Base-by-base conservation (phyloP, 1,140 invertebrate species). In the Diachasma alloeum region DNA sequence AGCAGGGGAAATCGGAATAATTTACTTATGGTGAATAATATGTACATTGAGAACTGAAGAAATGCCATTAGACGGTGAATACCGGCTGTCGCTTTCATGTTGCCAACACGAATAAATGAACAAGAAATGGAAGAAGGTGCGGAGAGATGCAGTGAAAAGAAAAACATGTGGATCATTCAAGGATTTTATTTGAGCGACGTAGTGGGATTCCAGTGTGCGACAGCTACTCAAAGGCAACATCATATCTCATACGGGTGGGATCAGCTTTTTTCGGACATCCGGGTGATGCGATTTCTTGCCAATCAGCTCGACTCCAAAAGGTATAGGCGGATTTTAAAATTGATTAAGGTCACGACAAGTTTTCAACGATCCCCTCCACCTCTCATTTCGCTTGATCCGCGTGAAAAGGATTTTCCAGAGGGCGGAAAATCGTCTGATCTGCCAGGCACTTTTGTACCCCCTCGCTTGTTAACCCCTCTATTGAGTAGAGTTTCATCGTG, bases 121-220 rank as follows among this genome's bases (percentile, higher is more conserved):
- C 10, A 24, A 63, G 11, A 63, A 63, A 24, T 63, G 22, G 24
- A 63, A 24, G 11, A 63, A 63, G 24, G 22, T 22, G 56, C 17
- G 24, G 24, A 4, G 22, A 63, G 10, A 63, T 8, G 22, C 19
- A 24, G 24, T 63, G 24, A 24, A 63, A 8, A 72, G 3, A 72
- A 53, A 48, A 1, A 74, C 59, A 74, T 39, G 37, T 74, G 36
- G 59, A 74, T 67, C 73, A 74, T 74, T 74, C 59, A 78, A 81
- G 72, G 81, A 83, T 81, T 82, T 83, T 80, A 83, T 83, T 80
- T 83, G 75, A 42, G n/a, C n/a, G n/a, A n/a, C n/a, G n/a, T n/a
- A n/a, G n/a, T n/a, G n/a, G n/a, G n/a, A n/a, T n/a, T n/a, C n/a
- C n/a, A n/a, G n/a, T n/a, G n/a, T n/a, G n/a, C n/a, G n/a, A n/a